Evolutionary conservation across 2,888 invertebrate genomes (phyloP).

Genomic region (Altica lythri): DNA sequence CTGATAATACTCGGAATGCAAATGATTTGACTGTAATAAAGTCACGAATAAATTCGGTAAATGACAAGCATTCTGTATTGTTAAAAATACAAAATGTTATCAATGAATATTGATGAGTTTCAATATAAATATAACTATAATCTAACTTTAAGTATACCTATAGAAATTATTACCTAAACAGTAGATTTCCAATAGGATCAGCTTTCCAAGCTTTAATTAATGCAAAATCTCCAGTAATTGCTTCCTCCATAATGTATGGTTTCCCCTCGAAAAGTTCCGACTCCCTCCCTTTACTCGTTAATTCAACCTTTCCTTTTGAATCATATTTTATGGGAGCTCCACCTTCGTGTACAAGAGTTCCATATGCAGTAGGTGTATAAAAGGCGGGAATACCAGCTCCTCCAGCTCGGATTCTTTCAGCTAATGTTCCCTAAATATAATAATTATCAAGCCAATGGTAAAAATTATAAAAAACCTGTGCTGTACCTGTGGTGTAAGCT

Average conservation of each 20-base stretch:
- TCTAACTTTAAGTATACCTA: too few relatives aligned
- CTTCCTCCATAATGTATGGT: slow-evolving; percentile 91
- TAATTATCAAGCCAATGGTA: too few relatives aligned
- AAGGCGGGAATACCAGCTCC: slow-evolving; percentile 98
- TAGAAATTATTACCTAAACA: slow-evolving; percentile 68
- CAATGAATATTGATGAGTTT: too few relatives aligned
- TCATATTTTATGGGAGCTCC: slow-evolving; percentile 94
- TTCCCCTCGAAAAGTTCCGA: slow-evolving; percentile 81
- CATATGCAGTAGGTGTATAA: slow-evolving; percentile 95
- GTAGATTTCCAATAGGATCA: slow-evolving; percentile 88
- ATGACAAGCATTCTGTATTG: too few relatives aligned
- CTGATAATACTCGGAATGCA: too few relatives aligned
- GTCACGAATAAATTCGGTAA: too few relatives aligned
- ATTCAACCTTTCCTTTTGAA: slow-evolving; percentile 73
- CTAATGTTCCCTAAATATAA: slow-evolving; percentile 79
- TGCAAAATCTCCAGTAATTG: slow-evolving; percentile 95
- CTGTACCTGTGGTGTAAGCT: slow-evolving; percentile 81
- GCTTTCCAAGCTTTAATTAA: slow-evolving; percentile 97
- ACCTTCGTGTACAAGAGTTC: slow-evolving; percentile 94
- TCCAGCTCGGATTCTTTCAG: slow-evolving; percentile 93
- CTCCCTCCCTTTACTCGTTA: slow-evolving; percentile 75
- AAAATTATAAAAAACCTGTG: too few relatives aligned
- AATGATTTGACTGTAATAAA: too few relatives aligned
- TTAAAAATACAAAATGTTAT: too few relatives aligned
- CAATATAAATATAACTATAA: too few relatives aligned